phyloP scores from a whole-genome alignment of 2,888 invertebrate species.

The Aphodius granarius region DNA sequence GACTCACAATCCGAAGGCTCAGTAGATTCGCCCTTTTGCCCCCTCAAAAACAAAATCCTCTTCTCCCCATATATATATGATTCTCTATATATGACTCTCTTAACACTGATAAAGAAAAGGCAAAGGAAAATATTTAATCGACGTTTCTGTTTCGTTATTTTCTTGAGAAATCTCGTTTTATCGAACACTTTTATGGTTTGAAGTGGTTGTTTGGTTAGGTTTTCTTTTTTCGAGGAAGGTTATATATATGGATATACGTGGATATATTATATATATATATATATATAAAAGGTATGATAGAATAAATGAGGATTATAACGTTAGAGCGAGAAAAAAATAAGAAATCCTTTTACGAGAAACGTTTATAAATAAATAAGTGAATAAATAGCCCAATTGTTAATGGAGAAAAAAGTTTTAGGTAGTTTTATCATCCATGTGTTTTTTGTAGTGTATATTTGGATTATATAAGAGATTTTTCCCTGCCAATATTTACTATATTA shows the following conservation, averaged over 20 bases:
- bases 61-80: constrained; percentile 33
- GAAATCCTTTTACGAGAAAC: constrained; percentile 31
- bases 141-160: constrained; percentile 20
- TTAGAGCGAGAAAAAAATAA: background rate
- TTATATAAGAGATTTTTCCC: constrained; percentile 43
- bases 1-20: constrained; percentile 29
- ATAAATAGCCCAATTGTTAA: constrained; percentile 51
- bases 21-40: constrained; percentile 17
- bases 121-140: background rate
- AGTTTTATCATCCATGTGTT: constrained; percentile 54
- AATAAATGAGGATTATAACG: background rate
- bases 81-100: constrained; percentile 7
- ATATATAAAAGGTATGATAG: constrained; percentile 13
- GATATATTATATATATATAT: constrained; percentile 33
- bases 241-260: constrained; percentile 48
- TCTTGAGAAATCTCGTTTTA: constrained; percentile 41
- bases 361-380: constrained; percentile 38
- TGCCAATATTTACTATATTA: constrained; percentile 45
- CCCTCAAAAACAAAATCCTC: constrained; percentile 32
- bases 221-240: background rate
- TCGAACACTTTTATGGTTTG: constrained; percentile 36
- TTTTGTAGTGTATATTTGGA: constrained; percentile 52
- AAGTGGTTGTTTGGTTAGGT: constrained; percentile 28
- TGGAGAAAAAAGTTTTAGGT: constrained; percentile 45
- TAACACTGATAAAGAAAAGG: constrained; percentile 37